Evolutionary conservation across 2,888 invertebrate genomes (phyloP), one percentile per base, ranked within the genome.

Genomic region (Agrochola litura): DNA sequence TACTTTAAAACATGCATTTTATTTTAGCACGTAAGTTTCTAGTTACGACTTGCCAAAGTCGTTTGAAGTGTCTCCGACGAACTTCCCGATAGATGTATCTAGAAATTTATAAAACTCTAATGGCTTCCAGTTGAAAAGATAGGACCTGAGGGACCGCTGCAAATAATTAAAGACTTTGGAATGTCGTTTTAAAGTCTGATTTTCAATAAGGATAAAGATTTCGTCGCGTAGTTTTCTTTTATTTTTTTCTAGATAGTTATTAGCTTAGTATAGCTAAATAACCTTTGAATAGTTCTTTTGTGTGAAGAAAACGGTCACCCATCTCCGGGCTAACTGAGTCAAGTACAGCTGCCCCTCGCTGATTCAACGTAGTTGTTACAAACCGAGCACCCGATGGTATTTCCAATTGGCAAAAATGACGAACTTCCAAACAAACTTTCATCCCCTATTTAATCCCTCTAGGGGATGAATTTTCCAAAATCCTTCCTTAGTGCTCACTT

Each of bases 21-120:
- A 85, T 78, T 85, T 85, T 58, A 86, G 72, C 49, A 74, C 82
- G 16, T 43, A 82, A 77, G 70, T 88, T 77, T 56, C 67, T 70
- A 74, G 67, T 76, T 78, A 88, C 83, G 76, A 88, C 76, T 86
- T 80, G 14, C 68, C 1, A 46, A 88, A 86, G 86, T 86, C 88
- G 78, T 86, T 88, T 43, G 56, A 80, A 88, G 83, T 83, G 76
- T 75, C 77, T 73, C 58, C 69, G 12, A 19, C 76, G 37, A 82
- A 88, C 86, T 88, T 83, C 75, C 68, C 68, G 63, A 83, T 87
- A 74, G 86, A 86, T 86, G 77, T 80, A 75, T 86, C 83, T 87
- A 73, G 76, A 70, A 78, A 83, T 79, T 74, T 80, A 86, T 86
- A 86, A 86, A 88, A 88, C 74, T 86, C 71, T 82, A 85, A 82